Conservation (phyloP, 2,888 invertebrate species). For the Disparrhopalites patrizii region DNA sequence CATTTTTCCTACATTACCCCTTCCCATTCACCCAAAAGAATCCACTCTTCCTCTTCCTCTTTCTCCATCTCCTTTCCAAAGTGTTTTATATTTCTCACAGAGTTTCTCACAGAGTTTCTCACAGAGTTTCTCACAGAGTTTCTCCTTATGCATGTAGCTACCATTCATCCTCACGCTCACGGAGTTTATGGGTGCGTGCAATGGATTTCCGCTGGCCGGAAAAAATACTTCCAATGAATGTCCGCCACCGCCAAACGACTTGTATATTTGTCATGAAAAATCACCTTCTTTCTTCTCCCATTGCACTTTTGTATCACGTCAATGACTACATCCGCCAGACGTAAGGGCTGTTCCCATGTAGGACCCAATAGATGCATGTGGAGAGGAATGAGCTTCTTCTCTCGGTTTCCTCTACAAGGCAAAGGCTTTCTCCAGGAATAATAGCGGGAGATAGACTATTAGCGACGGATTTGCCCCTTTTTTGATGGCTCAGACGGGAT, state of each 20-base stretch:
- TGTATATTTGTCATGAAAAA: constrained; percentile 4
- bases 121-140: neutral
- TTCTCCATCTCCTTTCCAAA: too few species aligned
- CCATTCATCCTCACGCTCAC: neutral
- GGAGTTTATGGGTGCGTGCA: neutral
- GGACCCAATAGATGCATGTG: too few species aligned
- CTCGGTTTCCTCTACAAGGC: too few species aligned
- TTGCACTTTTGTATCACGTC: too few species aligned
- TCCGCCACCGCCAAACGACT: constrained; percentile 6
- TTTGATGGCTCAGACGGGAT: neutral
- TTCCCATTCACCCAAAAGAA: too few species aligned
- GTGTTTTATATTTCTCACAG: too few species aligned
- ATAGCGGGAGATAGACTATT: neutral
- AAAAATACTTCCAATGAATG: constrained; percentile 17
- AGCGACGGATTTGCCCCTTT: constrained; percentile 1
- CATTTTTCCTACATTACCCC: constrained; percentile 26
- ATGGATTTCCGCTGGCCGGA: neutral
- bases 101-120: too few species aligned
- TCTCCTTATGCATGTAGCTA: neutral
- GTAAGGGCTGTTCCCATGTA: too few species aligned
- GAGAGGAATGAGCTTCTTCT: too few species aligned
- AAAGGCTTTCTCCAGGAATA: neutral
- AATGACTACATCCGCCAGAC: too few species aligned
- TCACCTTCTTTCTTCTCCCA: too few species aligned
- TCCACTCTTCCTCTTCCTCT: too few species aligned